Percentiles rank a stretch among this genome's conserved stretches.
Evolutionary conservation across 2,797 vertebrate genomes (phyloP).

Genomic region (Carapus acus): DNA sequence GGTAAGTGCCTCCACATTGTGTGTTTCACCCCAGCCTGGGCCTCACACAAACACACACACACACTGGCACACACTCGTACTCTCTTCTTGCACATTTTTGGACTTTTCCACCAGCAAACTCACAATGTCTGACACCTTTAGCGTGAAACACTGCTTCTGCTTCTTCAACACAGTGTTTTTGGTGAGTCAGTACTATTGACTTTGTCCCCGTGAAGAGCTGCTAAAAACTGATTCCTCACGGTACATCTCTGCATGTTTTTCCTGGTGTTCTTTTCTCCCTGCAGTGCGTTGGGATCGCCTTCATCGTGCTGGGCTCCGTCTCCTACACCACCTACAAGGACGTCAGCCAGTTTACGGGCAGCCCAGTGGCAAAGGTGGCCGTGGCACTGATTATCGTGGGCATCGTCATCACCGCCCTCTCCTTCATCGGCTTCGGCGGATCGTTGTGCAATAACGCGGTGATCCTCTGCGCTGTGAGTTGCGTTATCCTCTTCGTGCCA

Average conservation of each 20-base stretch:
- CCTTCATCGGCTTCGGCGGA: slow-evolving; percentile 37
- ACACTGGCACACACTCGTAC: no score
- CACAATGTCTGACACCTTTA: slow-evolving; percentile 30
- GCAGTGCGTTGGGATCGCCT: slow-evolving; percentile 42
- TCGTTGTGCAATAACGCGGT: slow-evolving; percentile 20
- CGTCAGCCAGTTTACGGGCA: slow-evolving; percentile 25
- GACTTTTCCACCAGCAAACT: no score
- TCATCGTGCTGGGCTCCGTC: slow-evolving; percentile 36
- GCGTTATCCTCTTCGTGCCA: no score
- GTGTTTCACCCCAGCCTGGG: background rate
- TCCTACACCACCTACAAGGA: slow-evolving; percentile 21
- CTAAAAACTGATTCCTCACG: no score
- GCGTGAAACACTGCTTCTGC: slow-evolving; percentile 40
- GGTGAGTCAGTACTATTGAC: no score
- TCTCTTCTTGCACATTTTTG: background rate
- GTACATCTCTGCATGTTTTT: no score
- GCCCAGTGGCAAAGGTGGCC: slow-evolving; percentile 26
- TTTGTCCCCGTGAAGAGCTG: no score
- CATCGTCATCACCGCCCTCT: slow-evolving; percentile 18
- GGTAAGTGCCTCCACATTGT: background rate
- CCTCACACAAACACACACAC: no score
- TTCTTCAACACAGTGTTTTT: slow-evolving; percentile 46
- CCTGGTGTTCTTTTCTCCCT: no score
- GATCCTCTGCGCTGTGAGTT: slow-evolving; percentile 42
- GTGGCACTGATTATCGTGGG: slow-evolving; percentile 43